Base-by-base conservation (phyloP, 1,140 invertebrate species). In the Arion vulgaris region DNA sequence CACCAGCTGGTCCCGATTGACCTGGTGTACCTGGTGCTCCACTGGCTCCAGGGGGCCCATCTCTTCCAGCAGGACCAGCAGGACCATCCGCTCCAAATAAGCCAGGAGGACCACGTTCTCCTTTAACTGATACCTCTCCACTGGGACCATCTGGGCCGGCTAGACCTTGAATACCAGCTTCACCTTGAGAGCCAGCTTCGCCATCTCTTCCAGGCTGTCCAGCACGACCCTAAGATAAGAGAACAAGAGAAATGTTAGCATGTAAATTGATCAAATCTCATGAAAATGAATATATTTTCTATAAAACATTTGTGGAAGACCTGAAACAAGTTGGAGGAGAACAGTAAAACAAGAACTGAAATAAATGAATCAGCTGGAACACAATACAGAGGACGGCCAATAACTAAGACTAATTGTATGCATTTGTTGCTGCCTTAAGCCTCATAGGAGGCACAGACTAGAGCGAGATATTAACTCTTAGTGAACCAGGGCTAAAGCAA, bases 61-160 rank as follows among this genome's bases (percentile, higher is more conserved):
- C 51, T 28, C 81, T 71, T 26, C 87, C 87, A 36, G 87, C 81
- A n/a, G 75, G 45, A 41, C 87, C 86, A n/a, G 72, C 17, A 1
- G 84, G 84, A 79, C 88, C 88, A 32, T 1, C 5, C 5, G 7
- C n/a, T 66, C 62, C 62, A 66, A 17, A 7, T 66, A 32, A 28
- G 2, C 62, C 62, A 32, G 62, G 62, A 23, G 62, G n/a, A 32
- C 62, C 62, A 5, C 62, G n/a, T 2, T 32, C 62, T 32, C 62
- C 62, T 66, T 66, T 66, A 28, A 32, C 17, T 66, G 62, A 1
- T 5, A 28, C 62, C 2, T 7, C 32, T 28, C 62, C 62, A 66
- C n/a, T 66, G 2, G 11, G n/a, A 32, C 62, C 62, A 32, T n/a
- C n/a, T 66, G 62, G 62, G 11, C 62, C 62, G 5, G n/a, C 11